Conservation (phyloP, 2,113 vertebrate species). For the Jaculus jaculus region DNA sequence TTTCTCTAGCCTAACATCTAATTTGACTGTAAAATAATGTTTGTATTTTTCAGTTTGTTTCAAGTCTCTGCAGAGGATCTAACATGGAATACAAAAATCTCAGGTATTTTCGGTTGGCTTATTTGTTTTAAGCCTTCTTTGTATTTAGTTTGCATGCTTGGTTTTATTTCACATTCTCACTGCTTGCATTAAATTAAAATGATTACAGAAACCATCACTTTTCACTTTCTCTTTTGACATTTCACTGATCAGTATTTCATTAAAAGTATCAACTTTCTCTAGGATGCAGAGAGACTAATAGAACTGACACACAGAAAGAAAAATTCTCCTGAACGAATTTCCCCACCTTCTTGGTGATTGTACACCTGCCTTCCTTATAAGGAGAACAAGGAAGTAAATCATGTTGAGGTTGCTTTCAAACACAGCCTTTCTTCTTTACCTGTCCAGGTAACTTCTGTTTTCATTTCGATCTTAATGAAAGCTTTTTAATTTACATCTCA, state of each 20-base stretch:
- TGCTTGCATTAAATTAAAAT: constrained; percentile 35
- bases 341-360: constrained; percentile 82
- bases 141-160: background rate
- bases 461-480: constrained; percentile 81
- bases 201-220: constrained; percentile 38
- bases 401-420: constrained; percentile 81
- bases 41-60: constrained; percentile 72
- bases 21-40: constrained; percentile 53
- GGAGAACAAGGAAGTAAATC: constrained; percentile 94
- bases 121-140: background rate
- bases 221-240: constrained; percentile 47
- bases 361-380: constrained; percentile 91
- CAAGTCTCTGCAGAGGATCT: constrained; percentile 70
- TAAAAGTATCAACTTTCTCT: constrained; percentile 70
- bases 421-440: constrained; percentile 83
- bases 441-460: constrained; percentile 87
- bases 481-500: constrained; percentile 70
- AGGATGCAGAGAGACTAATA: constrained; percentile 76
- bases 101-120: constrained; percentile 76
- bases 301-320: constrained; percentile 70
- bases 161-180: constrained; percentile 51
- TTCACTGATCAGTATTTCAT: constrained; percentile 47
- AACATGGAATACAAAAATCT: constrained; percentile 79
- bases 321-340: constrained; percentile 84
- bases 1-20: constrained; percentile 37